Conservation (phyloP, 2,113 vertebrate species). For the Pycnonotus jocosus region DNA sequence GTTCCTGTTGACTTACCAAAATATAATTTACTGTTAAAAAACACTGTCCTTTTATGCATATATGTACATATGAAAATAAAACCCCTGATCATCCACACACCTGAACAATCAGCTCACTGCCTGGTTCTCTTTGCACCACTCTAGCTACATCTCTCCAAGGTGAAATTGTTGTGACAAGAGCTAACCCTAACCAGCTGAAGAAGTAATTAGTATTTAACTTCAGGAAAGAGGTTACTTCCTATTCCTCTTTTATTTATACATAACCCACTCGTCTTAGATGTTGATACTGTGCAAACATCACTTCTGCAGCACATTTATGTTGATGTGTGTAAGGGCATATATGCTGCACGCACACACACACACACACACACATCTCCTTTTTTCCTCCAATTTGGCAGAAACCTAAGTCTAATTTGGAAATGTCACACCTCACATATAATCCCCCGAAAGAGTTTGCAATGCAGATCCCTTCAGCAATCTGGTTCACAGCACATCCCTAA, state of each 20-base stretch:
- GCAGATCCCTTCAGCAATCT: not conserved
- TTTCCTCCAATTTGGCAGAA: not conserved
- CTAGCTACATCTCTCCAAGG: not conserved
- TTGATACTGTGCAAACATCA: not conserved
- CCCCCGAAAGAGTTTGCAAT: not conserved
- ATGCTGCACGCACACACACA: not conserved
- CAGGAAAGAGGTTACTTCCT: not conserved
- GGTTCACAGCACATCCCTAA: not conserved
- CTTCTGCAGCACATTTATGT: not conserved
- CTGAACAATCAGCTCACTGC: not conserved
- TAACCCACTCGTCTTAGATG: not conserved
- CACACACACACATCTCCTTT: not conserved
- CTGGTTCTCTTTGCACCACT: not conserved
- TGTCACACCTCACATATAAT: not conserved
- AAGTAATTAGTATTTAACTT: not conserved
- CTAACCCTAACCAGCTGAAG: not conserved
- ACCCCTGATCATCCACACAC: not conserved
- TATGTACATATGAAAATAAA: not conserved
- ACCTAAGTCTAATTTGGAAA: not conserved
- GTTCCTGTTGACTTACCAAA: not conserved
- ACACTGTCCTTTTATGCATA: rapidly evolving
- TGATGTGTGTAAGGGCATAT: not conserved
- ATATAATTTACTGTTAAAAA: not conserved
- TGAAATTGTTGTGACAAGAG: not conserved
- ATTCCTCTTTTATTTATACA: not conserved